phyloP scores from a whole-genome alignment of 2,113 vertebrate genomes.

The Antidorcas marsupialis region DNA sequence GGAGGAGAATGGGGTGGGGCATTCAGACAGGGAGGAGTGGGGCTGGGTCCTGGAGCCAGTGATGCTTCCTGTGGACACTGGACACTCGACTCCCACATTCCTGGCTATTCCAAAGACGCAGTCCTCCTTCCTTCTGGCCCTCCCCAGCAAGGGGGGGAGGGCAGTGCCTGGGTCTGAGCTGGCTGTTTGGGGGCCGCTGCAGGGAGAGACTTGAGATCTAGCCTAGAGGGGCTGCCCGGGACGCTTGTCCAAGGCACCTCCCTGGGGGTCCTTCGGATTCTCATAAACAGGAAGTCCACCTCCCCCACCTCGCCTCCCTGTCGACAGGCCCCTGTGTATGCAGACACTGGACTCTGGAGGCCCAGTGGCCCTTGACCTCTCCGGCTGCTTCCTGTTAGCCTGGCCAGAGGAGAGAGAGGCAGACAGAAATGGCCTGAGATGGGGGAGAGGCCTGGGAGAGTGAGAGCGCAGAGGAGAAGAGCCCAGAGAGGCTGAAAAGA shows the following conservation, averaged over 20 bases:
- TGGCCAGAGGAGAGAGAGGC: constrained; percentile 8
- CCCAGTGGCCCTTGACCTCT: neutral
- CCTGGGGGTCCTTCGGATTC: constrained; percentile 24
- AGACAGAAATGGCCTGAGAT: neutral
- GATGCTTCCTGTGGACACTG: constrained; percentile 39
- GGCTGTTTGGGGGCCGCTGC: neutral
- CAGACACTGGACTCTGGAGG: constrained; percentile 6
- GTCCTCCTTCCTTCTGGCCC: neutral
- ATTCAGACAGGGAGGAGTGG: neutral
- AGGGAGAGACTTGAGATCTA: neutral
- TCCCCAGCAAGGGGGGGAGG: neutral
- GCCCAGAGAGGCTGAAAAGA: neutral
- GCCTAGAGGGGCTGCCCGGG: neutral
- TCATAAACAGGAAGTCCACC: constrained; percentile 50
- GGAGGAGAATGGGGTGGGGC: neutral
- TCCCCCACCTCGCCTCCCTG: neutral
- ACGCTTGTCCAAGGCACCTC: neutral
- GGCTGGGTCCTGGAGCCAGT: neutral
- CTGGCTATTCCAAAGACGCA: constrained; percentile 5
- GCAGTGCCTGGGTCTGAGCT: neutral
- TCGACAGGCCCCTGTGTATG: constrained; percentile 3
- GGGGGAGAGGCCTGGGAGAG: neutral
- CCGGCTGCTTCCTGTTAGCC: constrained; percentile 1
- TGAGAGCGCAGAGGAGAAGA: neutral
- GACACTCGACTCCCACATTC: constrained; percentile 46